Evolutionary conservation across 2,113 vertebrate genomes (phyloP).

Genomic region (Holacanthus passer): DNA sequence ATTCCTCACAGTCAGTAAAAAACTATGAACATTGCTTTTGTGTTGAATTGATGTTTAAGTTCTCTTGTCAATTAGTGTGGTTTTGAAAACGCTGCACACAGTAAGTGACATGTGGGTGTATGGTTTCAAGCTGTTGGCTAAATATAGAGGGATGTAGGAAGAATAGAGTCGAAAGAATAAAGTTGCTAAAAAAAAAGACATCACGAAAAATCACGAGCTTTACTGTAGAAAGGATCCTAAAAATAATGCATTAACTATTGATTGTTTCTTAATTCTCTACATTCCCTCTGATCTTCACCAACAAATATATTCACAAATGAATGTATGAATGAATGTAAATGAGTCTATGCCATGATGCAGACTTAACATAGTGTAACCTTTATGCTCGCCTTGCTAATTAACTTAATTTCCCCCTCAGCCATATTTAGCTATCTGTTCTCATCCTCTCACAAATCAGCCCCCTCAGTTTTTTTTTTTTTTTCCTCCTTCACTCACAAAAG

Average conservation of each 20-base stretch:
- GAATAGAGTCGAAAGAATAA: neutral
- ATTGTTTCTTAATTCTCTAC: neutral
- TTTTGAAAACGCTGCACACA: neutral
- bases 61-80: neutral
- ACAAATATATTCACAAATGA: neutral
- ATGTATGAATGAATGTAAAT: neutral
- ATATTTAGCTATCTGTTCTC: constrained; percentile 11
- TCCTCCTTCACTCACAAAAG: neutral
- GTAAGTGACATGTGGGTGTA: neutral
- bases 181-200: neutral
- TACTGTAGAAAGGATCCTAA: neutral
- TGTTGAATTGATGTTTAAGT: neutral
- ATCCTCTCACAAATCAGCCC: constrained; percentile 21
- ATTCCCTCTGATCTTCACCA: neutral
- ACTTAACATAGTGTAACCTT: constrained; percentile 1
- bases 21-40: neutral
- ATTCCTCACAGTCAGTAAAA: neutral
- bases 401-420: neutral
- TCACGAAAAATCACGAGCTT: neutral
- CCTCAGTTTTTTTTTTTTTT: neutral
- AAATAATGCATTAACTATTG: neutral
- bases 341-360: constrained; percentile 2
- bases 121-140: neutral
- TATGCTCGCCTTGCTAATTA: neutral
- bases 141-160: neutral